Conservation (phyloP, 1,140 invertebrate species). For the Apis laboriosa region DNA sequence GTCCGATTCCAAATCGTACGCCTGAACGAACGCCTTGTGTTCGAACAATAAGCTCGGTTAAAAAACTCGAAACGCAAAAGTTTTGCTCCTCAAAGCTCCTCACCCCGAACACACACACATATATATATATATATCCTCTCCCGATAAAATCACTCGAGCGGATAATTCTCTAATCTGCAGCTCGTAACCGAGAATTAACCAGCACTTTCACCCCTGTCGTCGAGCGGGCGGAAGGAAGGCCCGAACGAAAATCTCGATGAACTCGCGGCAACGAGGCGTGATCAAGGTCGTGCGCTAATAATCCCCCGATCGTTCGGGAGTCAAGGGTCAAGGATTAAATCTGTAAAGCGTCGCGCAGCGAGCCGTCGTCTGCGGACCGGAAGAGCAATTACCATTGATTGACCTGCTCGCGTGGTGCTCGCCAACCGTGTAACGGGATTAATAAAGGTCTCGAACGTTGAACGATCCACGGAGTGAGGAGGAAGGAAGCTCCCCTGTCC, state of each 20-base stretch:
- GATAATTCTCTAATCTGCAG: neutral
- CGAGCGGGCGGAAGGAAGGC: neutral
- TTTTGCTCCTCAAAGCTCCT: too few relatives aligned
- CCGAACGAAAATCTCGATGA: conserved; percentile 21
- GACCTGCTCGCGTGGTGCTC: conserved; percentile 54
- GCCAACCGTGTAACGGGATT: conserved; percentile 70
- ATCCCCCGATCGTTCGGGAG: conserved; percentile 22
- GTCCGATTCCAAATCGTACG: too few relatives aligned
- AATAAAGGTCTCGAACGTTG: conserved; percentile 69
- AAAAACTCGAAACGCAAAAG: too few relatives aligned
- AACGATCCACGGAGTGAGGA: conserved; percentile 38
- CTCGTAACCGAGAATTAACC: neutral
- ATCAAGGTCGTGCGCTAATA: conserved; percentile 44
- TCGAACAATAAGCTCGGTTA: too few relatives aligned
- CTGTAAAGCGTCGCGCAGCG: conserved; percentile 41
- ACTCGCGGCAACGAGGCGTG: neutral
- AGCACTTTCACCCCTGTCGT: neutral
- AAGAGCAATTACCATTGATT: conserved; percentile 74
- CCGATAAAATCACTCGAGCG: neutral
- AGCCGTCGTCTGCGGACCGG: conserved; percentile 59
- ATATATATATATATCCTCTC: neutral
- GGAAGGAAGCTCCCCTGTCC: neutral
- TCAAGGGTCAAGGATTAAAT: conserved; percentile 61
- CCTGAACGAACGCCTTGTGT: too few relatives aligned
- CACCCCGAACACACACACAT: too few relatives aligned